Percentiles rank a stretch among this genome's conserved stretches.
Evolutionary conservation across 1,140 invertebrate species (phyloP).

Genomic region (Apis mellifera): Amel_HAv3.1 CM009945.2:110001-110500

Average conservation of each 20-base stretch:
- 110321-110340: neutral
- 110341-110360: slow-evolving; percentile 8
- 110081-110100: no score
- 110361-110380: neutral
- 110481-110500: slow-evolving; percentile 67
- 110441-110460: slow-evolving; percentile 64
- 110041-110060: no score
- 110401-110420: neutral
- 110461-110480: slow-evolving; percentile 52
- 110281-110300: neutral
- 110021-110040: no score
- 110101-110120: neutral
- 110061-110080: no score
- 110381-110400: neutral
- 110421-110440: slow-evolving; percentile 30
- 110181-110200: neutral
- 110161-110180: neutral
- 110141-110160: neutral
- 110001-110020: no score
- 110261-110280: slow-evolving; percentile 9
- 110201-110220: slow-evolving; percentile 18
- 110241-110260: slow-evolving; percentile 25
- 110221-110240: no score
- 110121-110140: neutral
- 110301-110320: slow-evolving; percentile 11